Conservation (phyloP, 1,140 invertebrate species). For the Drosophila prosaltans region DNA sequence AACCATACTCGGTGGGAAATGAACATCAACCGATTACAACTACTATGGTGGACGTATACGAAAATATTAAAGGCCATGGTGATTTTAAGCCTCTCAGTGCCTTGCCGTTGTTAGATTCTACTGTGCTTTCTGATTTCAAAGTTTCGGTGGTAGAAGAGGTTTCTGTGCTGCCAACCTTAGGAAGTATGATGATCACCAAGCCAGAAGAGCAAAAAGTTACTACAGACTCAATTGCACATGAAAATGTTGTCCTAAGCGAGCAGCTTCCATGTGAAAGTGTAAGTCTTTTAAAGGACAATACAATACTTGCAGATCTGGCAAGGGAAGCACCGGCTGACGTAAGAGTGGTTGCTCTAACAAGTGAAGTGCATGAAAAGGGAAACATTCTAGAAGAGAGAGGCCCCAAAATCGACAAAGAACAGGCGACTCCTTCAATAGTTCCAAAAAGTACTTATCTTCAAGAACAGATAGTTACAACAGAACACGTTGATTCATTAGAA, state of each 20-base stretch:
- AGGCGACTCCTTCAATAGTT: conserved; percentile 36
- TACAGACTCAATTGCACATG: conserved; percentile 29
- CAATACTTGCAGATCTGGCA: conserved; percentile 48
- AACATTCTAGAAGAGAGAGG: conserved; percentile 31
- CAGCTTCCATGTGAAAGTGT: conserved; percentile 57
- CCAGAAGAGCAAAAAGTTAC: conserved; percentile 24
- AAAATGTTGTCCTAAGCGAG: conserved; percentile 72
- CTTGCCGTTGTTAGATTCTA: conserved; percentile 18
- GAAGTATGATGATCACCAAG: conserved; percentile 57
- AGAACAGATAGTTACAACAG: conserved; percentile 48
- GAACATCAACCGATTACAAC: conserved; percentile 34
- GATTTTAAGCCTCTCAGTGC: conserved; percentile 55
- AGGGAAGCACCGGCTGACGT: neutral
- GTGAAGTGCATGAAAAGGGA: conserved; percentile 42
- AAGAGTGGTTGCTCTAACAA: conserved; percentile 39
- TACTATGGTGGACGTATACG: conserved; percentile 55
- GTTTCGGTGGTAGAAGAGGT: conserved; percentile 86
- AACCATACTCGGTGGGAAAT: conserved; percentile 19
- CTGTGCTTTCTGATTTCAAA: conserved; percentile 54
- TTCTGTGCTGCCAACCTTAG: conserved; percentile 84
- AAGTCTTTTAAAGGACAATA: conserved; percentile 56
- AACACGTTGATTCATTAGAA: conserved; percentile 35
- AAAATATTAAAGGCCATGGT: conserved; percentile 59
- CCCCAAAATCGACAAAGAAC: conserved; percentile 15
- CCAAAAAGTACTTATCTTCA: conserved; percentile 55